A percentile compares a stretch with the other conserved stretches of the same genome.
Conservation (phyloP, 2,113 vertebrate genomes). For the Nothoprocta perdicaria region DNA sequence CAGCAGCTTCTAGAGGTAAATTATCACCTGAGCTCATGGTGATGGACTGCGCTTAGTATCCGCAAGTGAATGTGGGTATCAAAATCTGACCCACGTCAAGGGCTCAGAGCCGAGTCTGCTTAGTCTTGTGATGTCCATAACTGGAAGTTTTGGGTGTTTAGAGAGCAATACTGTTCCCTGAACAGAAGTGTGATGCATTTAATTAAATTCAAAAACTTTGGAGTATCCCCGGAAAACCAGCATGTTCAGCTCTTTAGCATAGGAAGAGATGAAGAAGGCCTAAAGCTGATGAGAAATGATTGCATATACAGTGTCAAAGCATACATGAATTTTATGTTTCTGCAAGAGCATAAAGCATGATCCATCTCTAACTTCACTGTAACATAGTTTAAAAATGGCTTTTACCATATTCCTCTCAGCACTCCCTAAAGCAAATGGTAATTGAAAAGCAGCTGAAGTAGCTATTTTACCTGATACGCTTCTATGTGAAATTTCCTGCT, state of each 20-base stretch:
- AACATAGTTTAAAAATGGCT: not conserved
- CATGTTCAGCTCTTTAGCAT: not conserved
- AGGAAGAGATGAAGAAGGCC: not conserved
- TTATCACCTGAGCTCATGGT: not conserved
- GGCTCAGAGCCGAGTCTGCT: not conserved
- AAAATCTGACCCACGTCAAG: not conserved
- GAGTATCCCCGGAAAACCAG: not conserved
- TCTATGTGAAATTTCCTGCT: conserved; percentile 58
- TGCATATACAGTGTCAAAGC: not conserved
- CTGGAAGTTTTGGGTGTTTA: not conserved
- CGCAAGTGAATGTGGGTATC: not conserved
- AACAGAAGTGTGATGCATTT: not conserved
- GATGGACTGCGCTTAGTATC: not conserved
- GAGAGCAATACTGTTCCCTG: not conserved
- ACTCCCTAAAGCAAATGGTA: conserved; percentile 20
- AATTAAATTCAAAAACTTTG: not conserved
- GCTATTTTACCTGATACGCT: conserved; percentile 48
- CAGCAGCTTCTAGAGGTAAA: not conserved
- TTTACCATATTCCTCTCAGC: not conserved
- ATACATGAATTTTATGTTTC: not conserved
- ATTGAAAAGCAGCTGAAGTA: conserved; percentile 55
- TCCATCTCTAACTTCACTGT: not conserved
- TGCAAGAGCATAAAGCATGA: not conserved
- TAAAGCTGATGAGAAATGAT: not conserved
- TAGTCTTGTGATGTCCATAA: not conserved